These are phyloP conservation scores for Litoditis marina DNA, from an alignment of 2,888 invertebrate genomes.

Conservation along the genomic window DNA sequence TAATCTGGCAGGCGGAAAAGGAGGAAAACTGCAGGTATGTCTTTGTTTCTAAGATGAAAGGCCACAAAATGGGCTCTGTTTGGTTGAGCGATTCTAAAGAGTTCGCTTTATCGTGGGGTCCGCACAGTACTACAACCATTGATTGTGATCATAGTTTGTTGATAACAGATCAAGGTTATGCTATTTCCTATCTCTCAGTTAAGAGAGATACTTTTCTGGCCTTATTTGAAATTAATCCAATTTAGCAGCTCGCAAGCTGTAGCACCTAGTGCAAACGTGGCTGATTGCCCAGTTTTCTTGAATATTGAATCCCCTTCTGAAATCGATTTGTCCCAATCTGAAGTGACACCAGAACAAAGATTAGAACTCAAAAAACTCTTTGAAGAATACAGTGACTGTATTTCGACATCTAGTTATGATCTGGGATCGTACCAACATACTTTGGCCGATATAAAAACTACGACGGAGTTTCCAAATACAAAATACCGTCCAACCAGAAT, in stretches of 20 bases:
- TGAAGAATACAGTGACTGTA: conserved; percentile 12
- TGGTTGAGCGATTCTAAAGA: not conserved
- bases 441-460: conserved; percentile 31
- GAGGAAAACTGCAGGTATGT: not conserved
- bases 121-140: not conserved
- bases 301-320: too few species aligned
- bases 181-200: too few species aligned
- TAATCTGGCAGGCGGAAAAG: not conserved
- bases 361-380: conserved; percentile 28
- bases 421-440: conserved; percentile 27
- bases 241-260: too few species aligned
- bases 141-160: not conserved
- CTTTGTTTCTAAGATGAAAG: not conserved
- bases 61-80: not conserved
- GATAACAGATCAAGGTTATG: not conserved
- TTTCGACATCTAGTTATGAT: conserved; percentile 28
- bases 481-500: conserved; percentile 18
- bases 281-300: too few species aligned
- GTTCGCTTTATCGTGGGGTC: not conserved
- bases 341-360: not conserved
- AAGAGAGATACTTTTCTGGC: too few species aligned
- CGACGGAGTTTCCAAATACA: conserved; percentile 24
- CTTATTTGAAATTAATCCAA: too few species aligned
- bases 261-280: too few species aligned
- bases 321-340: not conserved